Percentiles rank a stretch among this genome's conserved stretches.
Evolutionary conservation across 2,113 vertebrate species (phyloP).

Genomic region (Panthera uncia): DNA sequence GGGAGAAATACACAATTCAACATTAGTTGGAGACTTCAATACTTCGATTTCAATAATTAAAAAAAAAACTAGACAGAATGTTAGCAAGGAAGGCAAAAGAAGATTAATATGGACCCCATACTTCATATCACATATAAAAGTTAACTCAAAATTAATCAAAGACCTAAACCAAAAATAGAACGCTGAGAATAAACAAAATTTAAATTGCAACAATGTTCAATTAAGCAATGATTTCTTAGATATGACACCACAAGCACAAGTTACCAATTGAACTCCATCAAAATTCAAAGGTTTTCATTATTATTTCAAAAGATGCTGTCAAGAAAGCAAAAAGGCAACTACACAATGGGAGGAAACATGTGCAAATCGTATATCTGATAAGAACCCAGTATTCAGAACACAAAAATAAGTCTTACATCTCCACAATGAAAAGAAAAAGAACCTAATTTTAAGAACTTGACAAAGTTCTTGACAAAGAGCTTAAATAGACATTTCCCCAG

Average conservation of each 20-base stretch:
- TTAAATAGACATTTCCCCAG: not conserved
- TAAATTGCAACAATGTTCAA: not conserved
- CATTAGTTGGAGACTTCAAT: too few relatives aligned
- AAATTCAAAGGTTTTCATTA: not conserved
- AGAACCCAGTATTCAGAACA: not conserved
- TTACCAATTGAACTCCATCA: not conserved
- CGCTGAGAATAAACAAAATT: not conserved
- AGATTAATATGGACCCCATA: too few relatives aligned
- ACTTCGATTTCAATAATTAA: too few relatives aligned
- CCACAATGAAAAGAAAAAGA: not conserved
- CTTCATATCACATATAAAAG: too few relatives aligned
- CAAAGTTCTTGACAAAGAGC: not conserved
- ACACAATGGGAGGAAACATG: not conserved
- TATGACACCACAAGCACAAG: too few relatives aligned
- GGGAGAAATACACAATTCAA: too few relatives aligned
- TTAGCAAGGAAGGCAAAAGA: too few relatives aligned
- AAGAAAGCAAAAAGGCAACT: not conserved
- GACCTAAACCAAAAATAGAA: not conserved
- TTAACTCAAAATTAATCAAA: too few relatives aligned
- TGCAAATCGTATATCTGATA: not conserved
- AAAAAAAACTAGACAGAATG: too few relatives aligned
- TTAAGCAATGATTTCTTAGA: not conserved
- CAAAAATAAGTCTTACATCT: too few relatives aligned
- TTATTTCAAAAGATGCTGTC: not conserved
- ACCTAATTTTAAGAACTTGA: not conserved